Conservation (phyloP, 2,888 invertebrate species). For the Ichneumoninae sp. region DNA sequence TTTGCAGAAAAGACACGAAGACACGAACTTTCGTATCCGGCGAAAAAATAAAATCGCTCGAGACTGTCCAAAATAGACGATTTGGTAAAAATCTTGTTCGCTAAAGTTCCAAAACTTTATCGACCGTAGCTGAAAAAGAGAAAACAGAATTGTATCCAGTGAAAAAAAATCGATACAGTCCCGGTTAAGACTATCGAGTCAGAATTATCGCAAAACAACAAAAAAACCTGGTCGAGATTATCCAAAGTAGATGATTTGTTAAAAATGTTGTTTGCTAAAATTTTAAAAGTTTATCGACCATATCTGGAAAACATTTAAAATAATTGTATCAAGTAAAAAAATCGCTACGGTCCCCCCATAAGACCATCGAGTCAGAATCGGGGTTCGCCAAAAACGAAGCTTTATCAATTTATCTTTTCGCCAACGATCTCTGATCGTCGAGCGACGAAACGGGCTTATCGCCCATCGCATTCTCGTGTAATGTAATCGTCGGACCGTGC, state of each 20-base stretch:
- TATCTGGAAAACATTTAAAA: background rate
- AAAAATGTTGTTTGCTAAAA: too few species aligned
- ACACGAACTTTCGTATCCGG: too few species aligned
- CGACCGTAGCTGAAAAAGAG: background rate
- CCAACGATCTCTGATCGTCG: conserved; percentile 11
- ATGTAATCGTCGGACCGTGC: conserved; percentile 2
- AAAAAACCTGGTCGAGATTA: too few species aligned
- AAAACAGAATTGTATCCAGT: too few species aligned
- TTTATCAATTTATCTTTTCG: background rate
- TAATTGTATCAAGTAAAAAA: background rate
- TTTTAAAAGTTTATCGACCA: too few species aligned
- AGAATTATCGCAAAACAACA: too few species aligned
- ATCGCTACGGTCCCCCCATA: background rate
- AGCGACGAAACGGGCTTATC: background rate
- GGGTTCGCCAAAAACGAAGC: background rate
- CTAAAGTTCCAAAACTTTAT: background rate
- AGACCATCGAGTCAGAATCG: background rate
- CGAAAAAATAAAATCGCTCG: background rate
- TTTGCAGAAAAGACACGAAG: too few species aligned
- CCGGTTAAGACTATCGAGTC: background rate
- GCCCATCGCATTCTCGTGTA: background rate
- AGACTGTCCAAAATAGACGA: background rate
- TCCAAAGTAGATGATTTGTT: too few species aligned
- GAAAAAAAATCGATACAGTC: too few species aligned
- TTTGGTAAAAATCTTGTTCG: background rate